Percentiles rank a stretch among this genome's conserved stretches.
phyloP scores from a whole-genome alignment of 2,113 vertebrate genomes.

The Platysternon megacephalum region DNA sequence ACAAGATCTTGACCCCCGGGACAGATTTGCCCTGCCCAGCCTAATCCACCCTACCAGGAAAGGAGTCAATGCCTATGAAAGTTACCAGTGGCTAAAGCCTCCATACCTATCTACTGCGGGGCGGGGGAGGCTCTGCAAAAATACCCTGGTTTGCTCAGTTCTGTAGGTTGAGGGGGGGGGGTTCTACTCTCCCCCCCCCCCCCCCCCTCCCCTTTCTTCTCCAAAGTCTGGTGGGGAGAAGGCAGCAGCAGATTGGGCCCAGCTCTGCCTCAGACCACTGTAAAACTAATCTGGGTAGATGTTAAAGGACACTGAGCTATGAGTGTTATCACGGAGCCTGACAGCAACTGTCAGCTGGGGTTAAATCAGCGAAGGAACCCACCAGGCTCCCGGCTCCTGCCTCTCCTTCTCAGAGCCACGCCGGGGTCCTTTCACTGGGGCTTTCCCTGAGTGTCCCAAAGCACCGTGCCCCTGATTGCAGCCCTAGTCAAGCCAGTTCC shows the following conservation, averaged over 20 bases:
- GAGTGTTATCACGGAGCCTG: slow-evolving; percentile 68
- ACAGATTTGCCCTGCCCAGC: neutral
- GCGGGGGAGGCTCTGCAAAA: neutral
- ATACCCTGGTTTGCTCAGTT: neutral
- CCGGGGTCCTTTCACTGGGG: slow-evolving; percentile 6
- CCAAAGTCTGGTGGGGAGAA: neutral
- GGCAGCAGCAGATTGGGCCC: neutral
- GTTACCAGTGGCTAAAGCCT: neutral
- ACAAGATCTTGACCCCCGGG: neutral
- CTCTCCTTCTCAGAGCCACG: slow-evolving; percentile 12
- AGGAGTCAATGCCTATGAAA: neutral
- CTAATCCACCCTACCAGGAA: too few relatives aligned
- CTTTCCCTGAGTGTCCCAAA: slow-evolving; percentile 38
- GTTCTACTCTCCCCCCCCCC: neutral
- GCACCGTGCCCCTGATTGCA: slow-evolving; percentile 60
- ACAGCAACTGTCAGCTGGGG: slow-evolving; percentile 81
- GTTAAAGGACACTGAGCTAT: slow-evolving; percentile 80
- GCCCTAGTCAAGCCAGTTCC: slow-evolving; percentile 76
- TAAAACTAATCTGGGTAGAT: slow-evolving; percentile 71
- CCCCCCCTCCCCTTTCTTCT: neutral
- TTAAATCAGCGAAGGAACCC: slow-evolving; percentile 71
- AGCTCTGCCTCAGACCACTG: slow-evolving; percentile 19
- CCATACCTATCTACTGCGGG: neutral
- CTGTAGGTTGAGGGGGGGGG: neutral
- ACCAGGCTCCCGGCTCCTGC: slow-evolving; percentile 2